phyloP scores from a whole-genome alignment of 37 sponge, comb jelly and placozoan genomes.

The Chondrosia reniformis region DNA sequence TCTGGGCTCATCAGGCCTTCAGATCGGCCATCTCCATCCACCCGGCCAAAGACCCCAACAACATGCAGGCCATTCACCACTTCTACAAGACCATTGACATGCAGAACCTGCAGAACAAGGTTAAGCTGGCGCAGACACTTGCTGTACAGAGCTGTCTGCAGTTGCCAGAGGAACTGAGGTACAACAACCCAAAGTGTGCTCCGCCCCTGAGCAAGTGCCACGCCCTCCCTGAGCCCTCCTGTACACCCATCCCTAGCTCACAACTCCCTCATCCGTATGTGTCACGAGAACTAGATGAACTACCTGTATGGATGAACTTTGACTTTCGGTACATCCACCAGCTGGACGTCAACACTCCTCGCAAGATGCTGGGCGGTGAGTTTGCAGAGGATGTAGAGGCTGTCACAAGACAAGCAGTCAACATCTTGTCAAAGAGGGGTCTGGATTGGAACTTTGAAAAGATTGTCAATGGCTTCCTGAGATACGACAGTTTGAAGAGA shows the following conservation, averaged over 20 bases:
- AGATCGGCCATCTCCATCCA: slow-evolving; percentile 30
- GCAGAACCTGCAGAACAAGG: slow-evolving; percentile 3
- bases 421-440: slow-evolving; percentile 11
- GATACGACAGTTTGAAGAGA: slow-evolving; percentile 43
- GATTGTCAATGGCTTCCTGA: slow-evolving; percentile 53
- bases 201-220: slow-evolving; percentile 6
- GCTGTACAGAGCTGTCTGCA: slow-evolving; percentile 11
- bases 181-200: slow-evolving; percentile 4
- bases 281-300: slow-evolving; percentile 3
- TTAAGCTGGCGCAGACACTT: not conserved
- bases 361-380: slow-evolving; percentile 1
- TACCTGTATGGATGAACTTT: slow-evolving; percentile 29
- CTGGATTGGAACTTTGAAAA: slow-evolving; percentile 33
- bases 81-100: slow-evolving; percentile 33
- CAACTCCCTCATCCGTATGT: not conserved
- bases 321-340: slow-evolving; percentile 23
- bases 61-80: slow-evolving; percentile 38
- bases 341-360: not conserved
- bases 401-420: slow-evolving; percentile 5
- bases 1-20: slow-evolving; percentile 25
- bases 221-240: not conserved
- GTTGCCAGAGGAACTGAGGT: not conserved
- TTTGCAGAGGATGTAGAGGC: slow-evolving; percentile 10
- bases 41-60: slow-evolving; percentile 12
- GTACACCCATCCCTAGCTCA: not conserved